Conservation (phyloP, 1,140 invertebrate genomes). For the Cydia splendana region DNA sequence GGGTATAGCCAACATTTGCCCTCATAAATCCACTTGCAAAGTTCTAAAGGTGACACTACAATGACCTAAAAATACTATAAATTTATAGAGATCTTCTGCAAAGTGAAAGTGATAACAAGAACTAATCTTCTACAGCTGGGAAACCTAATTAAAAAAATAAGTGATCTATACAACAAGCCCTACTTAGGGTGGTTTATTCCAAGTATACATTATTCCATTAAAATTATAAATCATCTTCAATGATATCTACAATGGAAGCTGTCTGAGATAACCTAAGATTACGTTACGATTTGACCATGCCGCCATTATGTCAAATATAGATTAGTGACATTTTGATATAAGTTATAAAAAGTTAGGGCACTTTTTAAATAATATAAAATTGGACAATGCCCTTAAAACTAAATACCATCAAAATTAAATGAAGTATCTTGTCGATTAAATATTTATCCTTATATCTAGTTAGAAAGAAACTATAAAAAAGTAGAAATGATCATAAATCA, state of each 20-base stretch:
- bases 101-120: constrained; percentile 27
- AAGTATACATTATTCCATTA: constrained; percentile 29
- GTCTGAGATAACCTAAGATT: constrained; percentile 23
- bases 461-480: constrained; percentile 42
- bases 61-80: constrained; percentile 59
- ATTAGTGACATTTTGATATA: constrained; percentile 27
- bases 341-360: constrained; percentile 29
- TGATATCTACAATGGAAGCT: constrained; percentile 32
- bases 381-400: constrained; percentile 24
- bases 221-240: constrained; percentile 32
- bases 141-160: constrained; percentile 27
- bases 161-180: constrained; percentile 46
- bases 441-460: constrained; percentile 61
- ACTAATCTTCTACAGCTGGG: constrained; percentile 12
- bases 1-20: not conserved
- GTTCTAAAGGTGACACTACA: constrained; percentile 43
- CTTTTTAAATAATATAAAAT: constrained; percentile 27
- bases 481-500: constrained; percentile 54
- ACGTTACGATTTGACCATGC: constrained; percentile 7
- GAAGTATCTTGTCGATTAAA: constrained; percentile 58
- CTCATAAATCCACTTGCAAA: constrained; percentile 1
- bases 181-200: constrained; percentile 37
- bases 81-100: constrained; percentile 60
- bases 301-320: constrained; percentile 20
- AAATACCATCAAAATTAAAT: constrained; percentile 55